Percentiles rank a stretch among this genome's conserved stretches.
Evolutionary conservation across 2,888 invertebrate species (phyloP).

Genomic region (Andrena camellia): DNA sequence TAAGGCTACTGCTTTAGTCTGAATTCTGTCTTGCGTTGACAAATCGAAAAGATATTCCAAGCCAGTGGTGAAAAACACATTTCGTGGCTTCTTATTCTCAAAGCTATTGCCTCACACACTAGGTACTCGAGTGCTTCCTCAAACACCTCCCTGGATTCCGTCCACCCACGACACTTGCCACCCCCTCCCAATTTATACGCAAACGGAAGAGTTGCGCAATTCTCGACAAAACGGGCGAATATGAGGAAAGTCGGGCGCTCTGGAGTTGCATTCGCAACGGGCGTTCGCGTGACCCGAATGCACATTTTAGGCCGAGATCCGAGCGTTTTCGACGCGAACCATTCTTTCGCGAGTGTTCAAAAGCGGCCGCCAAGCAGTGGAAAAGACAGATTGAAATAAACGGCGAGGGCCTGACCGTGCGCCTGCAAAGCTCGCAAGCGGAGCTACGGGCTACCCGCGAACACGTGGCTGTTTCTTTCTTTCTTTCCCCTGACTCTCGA

Average conservation of each 20-base stretch:
- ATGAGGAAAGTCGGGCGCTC: conserved; percentile 50
- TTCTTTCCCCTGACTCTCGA: neutral
- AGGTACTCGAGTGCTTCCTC: neutral
- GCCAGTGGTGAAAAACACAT: neutral
- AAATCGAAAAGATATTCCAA: neutral
- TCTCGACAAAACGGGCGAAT: conserved; percentile 23
- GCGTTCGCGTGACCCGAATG: conserved; percentile 41
- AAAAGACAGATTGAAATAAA: conserved; percentile 68
- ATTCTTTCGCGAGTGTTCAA: conserved; percentile 59
- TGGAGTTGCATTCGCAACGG: conserved; percentile 38
- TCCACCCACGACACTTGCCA: neutral
- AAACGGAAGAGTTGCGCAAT: conserved; percentile 3
- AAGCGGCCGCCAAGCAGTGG: conserved; percentile 55
- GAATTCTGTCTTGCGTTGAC: no score
- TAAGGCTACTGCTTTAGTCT: no score
- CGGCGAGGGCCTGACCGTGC: conserved; percentile 35
- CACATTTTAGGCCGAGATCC: conserved; percentile 52
- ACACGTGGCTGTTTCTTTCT: conserved; percentile 5
- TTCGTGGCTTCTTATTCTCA: neutral
- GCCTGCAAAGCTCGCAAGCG: neutral
- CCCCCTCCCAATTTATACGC: neutral
- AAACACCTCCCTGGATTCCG: neutral
- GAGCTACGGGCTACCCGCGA: conserved; percentile 25
- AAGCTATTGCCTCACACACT: neutral
- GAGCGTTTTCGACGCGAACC: conserved; percentile 58